Evolutionary conservation across 2,113 vertebrate genomes (phyloP), one percentile per base, ranked within the genome.

Genomic region (Acanthochromis polyacanthus): DNA sequence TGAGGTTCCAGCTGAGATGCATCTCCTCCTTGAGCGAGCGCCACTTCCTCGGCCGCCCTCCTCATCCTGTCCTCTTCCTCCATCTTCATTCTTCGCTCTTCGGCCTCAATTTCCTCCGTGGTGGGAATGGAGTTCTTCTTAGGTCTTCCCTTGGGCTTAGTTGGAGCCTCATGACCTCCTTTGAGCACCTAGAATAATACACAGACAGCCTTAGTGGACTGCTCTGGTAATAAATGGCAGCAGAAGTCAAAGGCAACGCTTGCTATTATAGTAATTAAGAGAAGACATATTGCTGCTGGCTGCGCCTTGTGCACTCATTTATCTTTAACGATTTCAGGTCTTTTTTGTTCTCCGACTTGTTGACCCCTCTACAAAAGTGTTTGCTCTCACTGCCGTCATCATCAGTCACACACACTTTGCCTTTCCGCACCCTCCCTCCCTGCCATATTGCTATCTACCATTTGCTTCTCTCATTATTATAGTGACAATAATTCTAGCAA

Each of bases 51-150:
- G 0, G 36, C 67, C 23, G 3, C 83, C 69, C 64, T 50, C 64
- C 56, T 89, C 85, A 81, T 82, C 67, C 36, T 75, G 71, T 95
- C 93, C 43, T 94, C 93, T 67, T 96, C 94, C 10, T 91, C 93
- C 80, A 94, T 83, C 84, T 90, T 95, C 88, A 96, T 82, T 75
- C 97, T 84, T 30, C 95, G 95, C 90, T 99, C 98, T 78, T 99
- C 96, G 0, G 98, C 98, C 92, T 99, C 98, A 0, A 99, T 98
- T 80, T 99, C 97, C 90, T 99, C 98, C 0, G 97, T 99, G 5
- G 96, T 97, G 85, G 98, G 98, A 84, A 99, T 99, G 65, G 98
- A 99, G 92, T 99, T 99, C 91, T 99, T 99, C 94, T 99, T 99
- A 22, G 98, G 98, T 51, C 98, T 94, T 15, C 98, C 98, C 93